Evolutionary conservation across 1,140 invertebrate genomes (phyloP).

Genomic region (Tetraneura akinire): DNA sequence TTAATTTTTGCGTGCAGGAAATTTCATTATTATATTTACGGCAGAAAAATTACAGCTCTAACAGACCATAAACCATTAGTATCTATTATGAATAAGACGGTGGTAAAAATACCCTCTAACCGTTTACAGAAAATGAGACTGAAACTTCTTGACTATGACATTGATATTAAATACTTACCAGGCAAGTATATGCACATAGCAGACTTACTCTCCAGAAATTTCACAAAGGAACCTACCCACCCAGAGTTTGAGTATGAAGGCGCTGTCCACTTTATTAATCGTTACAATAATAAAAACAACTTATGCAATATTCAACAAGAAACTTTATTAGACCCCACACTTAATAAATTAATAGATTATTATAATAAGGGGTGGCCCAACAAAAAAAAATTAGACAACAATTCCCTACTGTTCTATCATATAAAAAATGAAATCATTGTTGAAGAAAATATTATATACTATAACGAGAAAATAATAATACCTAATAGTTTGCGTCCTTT

Average conservation of each 20-base stretch:
- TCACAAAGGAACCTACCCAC: background rate
- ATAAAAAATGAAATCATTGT: background rate
- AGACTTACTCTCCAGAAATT: constrained; percentile 17
- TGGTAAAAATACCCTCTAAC: background rate
- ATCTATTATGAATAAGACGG: background rate
- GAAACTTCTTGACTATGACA: background rate
- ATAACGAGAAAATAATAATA: background rate
- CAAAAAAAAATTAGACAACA: background rate
- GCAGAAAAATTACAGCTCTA: constrained; percentile 11
- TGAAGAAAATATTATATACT: background rate
- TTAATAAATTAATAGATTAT: background rate
- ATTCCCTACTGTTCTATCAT: background rate
- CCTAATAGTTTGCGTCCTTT: background rate
- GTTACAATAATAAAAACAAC: background rate
- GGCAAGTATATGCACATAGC: constrained; percentile 3
- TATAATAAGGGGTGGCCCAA: constrained; percentile 4
- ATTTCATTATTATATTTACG: constrained; percentile 22
- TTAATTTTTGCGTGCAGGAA: background rate
- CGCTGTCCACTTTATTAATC: background rate
- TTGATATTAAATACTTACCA: background rate
- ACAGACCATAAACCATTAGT: background rate
- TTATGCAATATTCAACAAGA: background rate
- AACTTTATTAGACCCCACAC: no score
- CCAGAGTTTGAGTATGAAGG: background rate
- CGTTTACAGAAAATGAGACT: background rate